Conservation (phyloP, 2,888 invertebrate species). For the Melolontha melolontha region DNA sequence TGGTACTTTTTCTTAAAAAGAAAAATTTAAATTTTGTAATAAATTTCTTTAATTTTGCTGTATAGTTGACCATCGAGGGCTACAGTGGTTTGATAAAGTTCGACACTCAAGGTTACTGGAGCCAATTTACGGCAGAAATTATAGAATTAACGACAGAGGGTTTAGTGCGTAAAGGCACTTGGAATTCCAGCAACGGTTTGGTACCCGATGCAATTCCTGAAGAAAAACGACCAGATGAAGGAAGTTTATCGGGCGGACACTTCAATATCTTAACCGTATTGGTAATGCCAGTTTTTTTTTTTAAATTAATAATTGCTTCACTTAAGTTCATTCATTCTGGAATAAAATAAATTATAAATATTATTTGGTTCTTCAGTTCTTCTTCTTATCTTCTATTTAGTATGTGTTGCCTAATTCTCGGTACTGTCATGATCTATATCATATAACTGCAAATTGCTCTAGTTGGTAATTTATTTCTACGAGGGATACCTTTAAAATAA, state of each 20-base stretch:
- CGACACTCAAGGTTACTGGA: conserved; percentile 81
- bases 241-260: conserved; percentile 78
- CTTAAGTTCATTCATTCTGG: not conserved
- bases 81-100: conserved; percentile 83
- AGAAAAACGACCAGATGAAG: conserved; percentile 62
- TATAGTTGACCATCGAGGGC: conserved; percentile 75
- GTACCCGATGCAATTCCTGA: conserved; percentile 63
- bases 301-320: not conserved
- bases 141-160: conserved; percentile 75
- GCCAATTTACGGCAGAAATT: conserved; percentile 77
- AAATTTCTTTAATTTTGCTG: conserved; percentile 42
- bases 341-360: too few species aligned
- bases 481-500: too few species aligned
- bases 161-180: conserved; percentile 74
- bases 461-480: too few species aligned
- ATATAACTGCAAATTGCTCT: too few species aligned
- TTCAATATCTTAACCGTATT: conserved; percentile 80
- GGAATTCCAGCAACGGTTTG: conserved; percentile 75
- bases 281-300: conserved; percentile 68
- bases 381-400: too few species aligned
- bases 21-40: not conserved
- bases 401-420: too few species aligned
- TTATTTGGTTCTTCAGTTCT: too few species aligned
- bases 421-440: too few species aligned
- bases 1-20: conserved; percentile 65